Evolutionary conservation across 1,140 invertebrate genomes (phyloP).

Genomic region (Drosophila albomicans): DNA sequence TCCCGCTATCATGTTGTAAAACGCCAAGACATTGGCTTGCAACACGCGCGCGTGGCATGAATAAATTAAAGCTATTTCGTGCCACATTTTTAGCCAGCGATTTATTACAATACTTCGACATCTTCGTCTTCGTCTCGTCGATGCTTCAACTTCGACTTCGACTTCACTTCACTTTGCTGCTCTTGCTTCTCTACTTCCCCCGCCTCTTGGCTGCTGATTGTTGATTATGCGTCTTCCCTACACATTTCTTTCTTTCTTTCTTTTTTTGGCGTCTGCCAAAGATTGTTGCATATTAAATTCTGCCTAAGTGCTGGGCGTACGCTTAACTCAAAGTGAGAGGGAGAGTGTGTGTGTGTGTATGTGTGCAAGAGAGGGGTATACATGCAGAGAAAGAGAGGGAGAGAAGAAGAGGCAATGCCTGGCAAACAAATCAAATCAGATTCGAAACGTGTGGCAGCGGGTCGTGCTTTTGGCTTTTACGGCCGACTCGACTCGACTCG

Average conservation of each 20-base stretch:
- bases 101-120: constrained; percentile 63
- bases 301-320: constrained; percentile 70
- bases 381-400: background rate
- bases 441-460: constrained; percentile 57
- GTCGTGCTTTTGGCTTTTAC: constrained; percentile 60
- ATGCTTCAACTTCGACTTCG: constrained; percentile 4
- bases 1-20: constrained; percentile 1
- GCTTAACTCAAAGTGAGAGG: background rate
- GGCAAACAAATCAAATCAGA: constrained; percentile 77
- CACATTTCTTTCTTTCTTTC: too few species aligned
- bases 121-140: background rate
- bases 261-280: constrained; percentile 53
- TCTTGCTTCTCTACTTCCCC: background rate
- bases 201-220: constrained; percentile 48
- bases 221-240: constrained; percentile 54
- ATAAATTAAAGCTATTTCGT: constrained; percentile 76
- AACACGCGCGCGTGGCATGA: constrained; percentile 70
- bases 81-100: constrained; percentile 63
- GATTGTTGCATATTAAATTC: constrained; percentile 81
- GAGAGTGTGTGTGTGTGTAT: background rate
- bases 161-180: background rate
- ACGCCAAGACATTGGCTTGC: constrained; percentile 11
- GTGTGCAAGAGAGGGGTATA: too few species aligned
- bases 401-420: constrained; percentile 3
- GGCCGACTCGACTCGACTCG: constrained; percentile 65